Conservation (phyloP, 2,113 vertebrate genomes). For the Grallaria varia region DNA sequence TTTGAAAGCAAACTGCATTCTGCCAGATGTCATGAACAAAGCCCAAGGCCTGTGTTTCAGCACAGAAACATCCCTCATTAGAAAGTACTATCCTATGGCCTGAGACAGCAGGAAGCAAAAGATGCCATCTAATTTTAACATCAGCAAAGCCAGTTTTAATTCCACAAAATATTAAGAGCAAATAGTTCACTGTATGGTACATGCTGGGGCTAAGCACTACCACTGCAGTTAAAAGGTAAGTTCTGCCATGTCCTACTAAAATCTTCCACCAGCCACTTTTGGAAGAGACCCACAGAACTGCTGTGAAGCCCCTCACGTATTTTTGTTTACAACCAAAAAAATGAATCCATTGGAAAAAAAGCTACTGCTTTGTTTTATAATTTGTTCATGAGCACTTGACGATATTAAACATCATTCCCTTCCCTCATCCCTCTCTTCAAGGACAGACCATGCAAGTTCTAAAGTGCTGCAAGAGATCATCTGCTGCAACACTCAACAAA, state of each 20-base stretch:
- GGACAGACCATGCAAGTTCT: background rate
- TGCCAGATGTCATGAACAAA: background rate
- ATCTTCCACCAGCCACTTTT: background rate
- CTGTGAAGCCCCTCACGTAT: background rate
- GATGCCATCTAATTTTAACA: background rate
- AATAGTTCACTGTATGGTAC: background rate
- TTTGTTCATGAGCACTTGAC: background rate
- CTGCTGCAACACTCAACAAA: background rate
- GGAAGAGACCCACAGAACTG: background rate
- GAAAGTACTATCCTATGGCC: background rate
- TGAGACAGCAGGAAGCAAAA: background rate
- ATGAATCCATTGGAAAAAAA: background rate
- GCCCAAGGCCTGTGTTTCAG: background rate
- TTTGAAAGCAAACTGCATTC: background rate
- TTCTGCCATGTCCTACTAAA: accelerated
- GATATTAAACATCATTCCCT: background rate
- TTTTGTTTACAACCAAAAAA: background rate
- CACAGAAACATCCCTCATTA: background rate
- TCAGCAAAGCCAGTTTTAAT: background rate
- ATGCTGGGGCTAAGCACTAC: accelerated
- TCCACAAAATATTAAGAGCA: background rate
- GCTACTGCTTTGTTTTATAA: background rate
- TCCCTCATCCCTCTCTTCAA: background rate
- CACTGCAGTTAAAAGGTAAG: background rate
- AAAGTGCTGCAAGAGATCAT: background rate